Conservation (phyloP, 1,140 invertebrate genomes). For the Whitmania pigra region DNA sequence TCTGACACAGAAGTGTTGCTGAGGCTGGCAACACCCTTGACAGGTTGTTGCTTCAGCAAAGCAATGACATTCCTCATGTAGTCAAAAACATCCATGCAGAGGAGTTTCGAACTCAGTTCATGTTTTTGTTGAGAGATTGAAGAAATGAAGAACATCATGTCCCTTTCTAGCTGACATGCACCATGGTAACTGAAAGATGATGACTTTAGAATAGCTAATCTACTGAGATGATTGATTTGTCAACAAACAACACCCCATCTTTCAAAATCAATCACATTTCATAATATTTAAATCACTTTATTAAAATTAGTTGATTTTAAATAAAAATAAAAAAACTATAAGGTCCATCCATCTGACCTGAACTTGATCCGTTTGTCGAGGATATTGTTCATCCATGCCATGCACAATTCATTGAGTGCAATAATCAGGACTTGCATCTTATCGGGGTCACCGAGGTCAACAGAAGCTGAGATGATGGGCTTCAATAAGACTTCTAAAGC, state of each 20-base stretch:
- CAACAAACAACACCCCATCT: too few species aligned
- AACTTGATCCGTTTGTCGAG: constrained; percentile 39
- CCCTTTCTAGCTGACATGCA: not conserved
- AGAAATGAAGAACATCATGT: not conserved
- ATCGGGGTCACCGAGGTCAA: constrained; percentile 30
- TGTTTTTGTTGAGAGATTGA: not conserved
- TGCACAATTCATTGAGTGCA: constrained; percentile 31
- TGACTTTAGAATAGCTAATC: not conserved
- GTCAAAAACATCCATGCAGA: not conserved
- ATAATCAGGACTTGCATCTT: constrained; percentile 24
- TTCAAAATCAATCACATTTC: too few species aligned
- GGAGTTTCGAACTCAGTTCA: not conserved
- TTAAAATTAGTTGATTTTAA: too few species aligned
- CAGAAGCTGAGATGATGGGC: constrained; percentile 34
- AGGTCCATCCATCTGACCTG: constrained; percentile 29
- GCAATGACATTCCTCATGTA: not conserved
- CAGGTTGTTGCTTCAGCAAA: constrained; percentile 11
- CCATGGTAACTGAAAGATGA: constrained; percentile 4
- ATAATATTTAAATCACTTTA: too few species aligned
- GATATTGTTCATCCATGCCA: constrained; percentile 35
- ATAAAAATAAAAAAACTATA: too few species aligned
- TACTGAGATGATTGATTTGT: too few species aligned
- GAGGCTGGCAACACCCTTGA: not conserved
- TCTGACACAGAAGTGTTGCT: too few species aligned
- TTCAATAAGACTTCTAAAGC: constrained; percentile 33